A percentile compares a stretch with the other conserved stretches of the same genome.
phyloP scores from a whole-genome alignment of 2,797 vertebrate species.

The Trichosurus vulpecula region DNA sequence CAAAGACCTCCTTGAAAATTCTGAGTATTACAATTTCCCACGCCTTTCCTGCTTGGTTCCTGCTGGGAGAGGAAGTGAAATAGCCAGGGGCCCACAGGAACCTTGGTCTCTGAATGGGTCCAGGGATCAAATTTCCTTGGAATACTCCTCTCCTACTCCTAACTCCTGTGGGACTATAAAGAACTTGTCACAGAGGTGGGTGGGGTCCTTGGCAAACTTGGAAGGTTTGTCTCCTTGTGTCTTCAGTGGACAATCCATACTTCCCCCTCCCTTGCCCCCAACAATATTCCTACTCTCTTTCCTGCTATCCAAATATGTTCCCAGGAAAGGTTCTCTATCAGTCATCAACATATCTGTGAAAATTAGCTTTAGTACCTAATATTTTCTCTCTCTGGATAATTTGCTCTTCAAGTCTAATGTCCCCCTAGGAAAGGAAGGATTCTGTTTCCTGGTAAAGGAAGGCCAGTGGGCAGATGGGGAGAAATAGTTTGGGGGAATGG shows the following conservation, averaged over 20 bases:
- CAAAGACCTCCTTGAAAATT: neutral
- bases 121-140: neutral
- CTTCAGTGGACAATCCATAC: neutral
- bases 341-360: neutral
- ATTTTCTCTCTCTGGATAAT: neutral
- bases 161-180: neutral
- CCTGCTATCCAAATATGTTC: neutral
- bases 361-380: neutral
- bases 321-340: neutral
- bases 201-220: neutral
- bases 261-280: neutral
- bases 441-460: neutral
- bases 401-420: neutral
- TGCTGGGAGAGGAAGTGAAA: neutral
- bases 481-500: neutral
- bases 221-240: neutral
- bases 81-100: neutral
- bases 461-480: neutral
- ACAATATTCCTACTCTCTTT: neutral
- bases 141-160: neutral
- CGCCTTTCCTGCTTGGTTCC: conserved; percentile 2
- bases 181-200: neutral
- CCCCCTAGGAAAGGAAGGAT: neutral
- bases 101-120: neutral
- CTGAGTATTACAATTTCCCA: neutral